Percentiles rank a stretch among this genome's conserved stretches.
phyloP scores from a whole-genome alignment of 2,888 invertebrate species.

The Cheiracanthium punctorium region DNA sequence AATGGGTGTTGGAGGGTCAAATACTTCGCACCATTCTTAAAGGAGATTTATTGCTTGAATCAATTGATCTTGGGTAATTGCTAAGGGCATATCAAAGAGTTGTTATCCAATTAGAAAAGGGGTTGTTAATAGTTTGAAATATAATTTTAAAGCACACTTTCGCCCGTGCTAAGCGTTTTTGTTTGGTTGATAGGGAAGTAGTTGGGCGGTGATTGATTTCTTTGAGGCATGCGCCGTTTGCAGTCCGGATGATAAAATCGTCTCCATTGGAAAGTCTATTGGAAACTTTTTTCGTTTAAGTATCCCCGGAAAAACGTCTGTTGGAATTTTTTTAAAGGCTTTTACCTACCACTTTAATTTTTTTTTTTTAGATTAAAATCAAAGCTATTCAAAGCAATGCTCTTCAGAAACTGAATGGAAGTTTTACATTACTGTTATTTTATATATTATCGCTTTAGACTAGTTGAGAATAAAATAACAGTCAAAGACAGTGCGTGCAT shows the following conservation, averaged over 20 bases:
- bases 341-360: too few species aligned
- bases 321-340: too few species aligned
- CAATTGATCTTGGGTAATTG: conserved; percentile 4
- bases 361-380: too few species aligned
- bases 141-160: neutral
- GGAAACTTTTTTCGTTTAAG: too few species aligned
- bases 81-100: neutral
- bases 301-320: too few species aligned
- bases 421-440: too few species aligned
- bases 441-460: too few species aligned
- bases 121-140: conserved; percentile 9
- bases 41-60: conserved; percentile 1
- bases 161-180: neutral
- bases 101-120: neutral
- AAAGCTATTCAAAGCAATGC: too few species aligned
- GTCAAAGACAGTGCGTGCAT: too few species aligned
- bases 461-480: too few species aligned
- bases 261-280: neutral
- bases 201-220: neutral
- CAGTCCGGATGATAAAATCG: neutral
- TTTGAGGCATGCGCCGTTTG: neutral
- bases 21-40: conserved; percentile 5
- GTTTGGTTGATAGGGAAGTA: neutral
- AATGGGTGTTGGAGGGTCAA: conserved; percentile 6
- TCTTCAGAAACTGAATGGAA: too few species aligned